Evolutionary conservation across 30 jellyfish, hydroid and myxozoan genomes (phyloP), one percentile per base, ranked within the genome.

Genomic region (Aurelia sp.): DNA sequence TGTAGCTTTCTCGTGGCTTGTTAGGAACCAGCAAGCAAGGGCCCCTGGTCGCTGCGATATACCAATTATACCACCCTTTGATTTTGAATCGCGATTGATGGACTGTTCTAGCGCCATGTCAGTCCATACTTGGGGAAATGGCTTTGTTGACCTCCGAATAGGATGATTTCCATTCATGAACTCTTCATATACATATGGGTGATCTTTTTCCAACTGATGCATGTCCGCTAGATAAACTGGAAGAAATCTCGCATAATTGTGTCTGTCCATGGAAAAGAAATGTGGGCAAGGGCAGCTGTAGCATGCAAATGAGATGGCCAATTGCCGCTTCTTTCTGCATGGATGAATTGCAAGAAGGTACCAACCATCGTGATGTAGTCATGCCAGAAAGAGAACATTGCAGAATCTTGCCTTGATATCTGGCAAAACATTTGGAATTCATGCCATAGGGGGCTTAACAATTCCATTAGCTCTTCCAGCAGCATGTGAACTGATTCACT

Each of bases 211-310:
- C 48, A 38, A 38, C 48, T 38, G 48, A 38, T 59, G 69, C 80
- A 33, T 69, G 80, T 69, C 80, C 12, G 60, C 21, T 27, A 69
- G 1, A 65, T 69, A 69, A 21, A 69, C 80, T 13, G 80, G 80
- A 13, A 69, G 80, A 21, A 21, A 69, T 4, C 80, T 21, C 6
- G 80, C 80, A 69, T 21, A 69, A 69, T 69, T 69, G 21, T 24
- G 80, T 33, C 80, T 69, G 80, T 69, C 61, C 80, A 69, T 69
- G 61, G 80, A 21, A 69, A 22, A 69, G 61, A 69, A 69, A 69
- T 69, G 33, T 61, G 80, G 80, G 33, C 60, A 22, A 69, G 21
- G 80, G 80, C 80, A 69, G 80, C 21, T 13, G 33, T 8, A 69
- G 44, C 21, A 21, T 3, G 7, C 62, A 69, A 69, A 27, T 69